Evolutionary conservation across 1,140 invertebrate species (phyloP).

Genomic region (Lepeophtheirus salmonis): DNA sequence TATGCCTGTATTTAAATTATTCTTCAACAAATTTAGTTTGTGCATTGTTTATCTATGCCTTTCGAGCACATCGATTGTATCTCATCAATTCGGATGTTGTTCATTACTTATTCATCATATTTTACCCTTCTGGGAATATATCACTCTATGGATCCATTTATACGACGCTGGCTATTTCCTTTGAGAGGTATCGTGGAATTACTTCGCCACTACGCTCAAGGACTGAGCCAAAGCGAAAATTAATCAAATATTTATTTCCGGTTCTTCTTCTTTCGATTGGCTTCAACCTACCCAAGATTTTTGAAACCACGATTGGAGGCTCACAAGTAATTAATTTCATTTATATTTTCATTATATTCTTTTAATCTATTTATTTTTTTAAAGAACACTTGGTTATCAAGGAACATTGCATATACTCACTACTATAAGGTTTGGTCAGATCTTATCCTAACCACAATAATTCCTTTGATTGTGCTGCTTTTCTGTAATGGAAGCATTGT

Average conservation of each 20-base stretch:
- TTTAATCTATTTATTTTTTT: not conserved
- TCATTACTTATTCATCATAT: conserved; percentile 10
- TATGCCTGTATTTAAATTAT: no score
- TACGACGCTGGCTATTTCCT: conserved; percentile 8
- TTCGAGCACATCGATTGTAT: conserved; percentile 9
- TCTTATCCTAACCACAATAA: conserved; percentile 6
- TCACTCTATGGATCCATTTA: conserved; percentile 11
- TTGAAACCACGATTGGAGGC: not conserved
- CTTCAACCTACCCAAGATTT: conserved; percentile 7
- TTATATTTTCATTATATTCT: not conserved
- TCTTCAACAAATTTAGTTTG: no score
- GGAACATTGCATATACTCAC: conserved; percentile 2
- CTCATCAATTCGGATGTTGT: not conserved
- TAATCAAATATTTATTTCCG: conserved; percentile 1
- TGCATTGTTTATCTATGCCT: conserved; percentile 8
- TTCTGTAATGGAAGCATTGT: conserved; percentile 10
- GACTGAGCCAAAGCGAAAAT: conserved; percentile 3
- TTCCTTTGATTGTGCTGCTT: not conserved
- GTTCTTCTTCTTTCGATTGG: conserved; percentile 1
- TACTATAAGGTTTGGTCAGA: conserved; percentile 16
- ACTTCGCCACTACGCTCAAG: not conserved
- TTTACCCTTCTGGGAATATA: conserved; percentile 5
- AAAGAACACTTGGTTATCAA: not conserved
- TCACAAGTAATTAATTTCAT: not conserved
- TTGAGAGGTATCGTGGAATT: conserved; percentile 8